phyloP scores from a whole-genome alignment of 2,797 vertebrate species.

The Florisuga fusca region DNA sequence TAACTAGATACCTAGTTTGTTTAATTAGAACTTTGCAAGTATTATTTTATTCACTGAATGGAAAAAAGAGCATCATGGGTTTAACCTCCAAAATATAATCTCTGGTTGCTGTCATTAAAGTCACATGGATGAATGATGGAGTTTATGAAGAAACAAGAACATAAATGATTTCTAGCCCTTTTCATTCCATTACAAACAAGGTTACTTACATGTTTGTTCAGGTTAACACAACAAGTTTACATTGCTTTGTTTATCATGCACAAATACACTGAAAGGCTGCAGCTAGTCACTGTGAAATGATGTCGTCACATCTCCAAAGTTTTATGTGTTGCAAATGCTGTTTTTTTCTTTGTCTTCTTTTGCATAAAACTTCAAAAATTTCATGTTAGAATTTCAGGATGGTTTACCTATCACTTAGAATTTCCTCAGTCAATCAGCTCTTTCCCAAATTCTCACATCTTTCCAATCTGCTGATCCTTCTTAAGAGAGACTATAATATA shows the following conservation, averaged over 20 bases:
- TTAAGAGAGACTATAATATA: not conserved
- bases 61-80: not conserved
- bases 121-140: not conserved
- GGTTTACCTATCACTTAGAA: not conserved
- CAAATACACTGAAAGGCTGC: not conserved
- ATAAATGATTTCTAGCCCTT: not conserved
- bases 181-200: not conserved
- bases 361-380: not conserved
- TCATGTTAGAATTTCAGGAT: not conserved
- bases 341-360: not conserved
- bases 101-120: not conserved
- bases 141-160: not conserved
- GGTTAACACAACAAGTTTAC: not conserved
- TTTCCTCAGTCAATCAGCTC: not conserved
- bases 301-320: not conserved
- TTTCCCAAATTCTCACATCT: not conserved
- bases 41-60: not conserved
- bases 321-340: not conserved
- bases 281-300: not conserved
- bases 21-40: not conserved
- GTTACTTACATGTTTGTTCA: not conserved
- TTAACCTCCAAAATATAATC: not conserved
- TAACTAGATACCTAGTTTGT: not conserved
- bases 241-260: not conserved
- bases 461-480: not conserved